Base-by-base conservation (phyloP, 1,140 invertebrate species). In the Lerema accius region DNA sequence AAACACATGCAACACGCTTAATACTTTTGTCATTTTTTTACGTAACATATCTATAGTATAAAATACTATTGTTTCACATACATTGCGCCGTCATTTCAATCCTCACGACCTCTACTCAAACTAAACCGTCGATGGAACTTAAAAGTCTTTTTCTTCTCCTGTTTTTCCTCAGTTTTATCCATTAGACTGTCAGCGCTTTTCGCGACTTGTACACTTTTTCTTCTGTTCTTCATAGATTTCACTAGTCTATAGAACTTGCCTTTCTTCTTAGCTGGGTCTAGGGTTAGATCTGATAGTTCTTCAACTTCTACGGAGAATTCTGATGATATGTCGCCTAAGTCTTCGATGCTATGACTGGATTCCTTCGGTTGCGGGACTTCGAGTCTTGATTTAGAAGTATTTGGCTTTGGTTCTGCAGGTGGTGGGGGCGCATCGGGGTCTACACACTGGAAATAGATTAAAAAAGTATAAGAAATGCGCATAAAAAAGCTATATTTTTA, bases 291-390 rank as follows among this genome's bases (percentile, higher is more conserved):
- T 0, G 76, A 59, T 13, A 85, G 69, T 62, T 83, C 85, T 69
- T 89, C 88, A 6, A 90, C 88, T 78, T 90, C 86, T 16, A 89
- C 88, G 66, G 85, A 88, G 73, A 90, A 90, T 51, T 90, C 88
- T 64, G 88, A 90, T 50, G 88, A 90, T 79, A 90, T 81, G 74
- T 90, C 88, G 60, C 86, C 86, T 16, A 90, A 69, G 56, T 90
- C 88, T 80, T 90, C 88, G 0, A 90, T 77, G 60, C 86, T 89
- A 51, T 89, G 85, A 43, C 79, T 84, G 3, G 72, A 59, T 68
- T 84, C 82, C 50, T 74, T 82, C 5, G 76, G 71, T 32, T 64
- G 73, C 14, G 78, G 85, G 17, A 84, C 69, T 60, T 79, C 76
- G 14, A 84, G 73, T 63, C 80, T 86, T 1, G 69, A 48, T 61